phyloP scores from a whole-genome alignment of 2,888 invertebrate genomes.

The Gryllus longicercus region DNA sequence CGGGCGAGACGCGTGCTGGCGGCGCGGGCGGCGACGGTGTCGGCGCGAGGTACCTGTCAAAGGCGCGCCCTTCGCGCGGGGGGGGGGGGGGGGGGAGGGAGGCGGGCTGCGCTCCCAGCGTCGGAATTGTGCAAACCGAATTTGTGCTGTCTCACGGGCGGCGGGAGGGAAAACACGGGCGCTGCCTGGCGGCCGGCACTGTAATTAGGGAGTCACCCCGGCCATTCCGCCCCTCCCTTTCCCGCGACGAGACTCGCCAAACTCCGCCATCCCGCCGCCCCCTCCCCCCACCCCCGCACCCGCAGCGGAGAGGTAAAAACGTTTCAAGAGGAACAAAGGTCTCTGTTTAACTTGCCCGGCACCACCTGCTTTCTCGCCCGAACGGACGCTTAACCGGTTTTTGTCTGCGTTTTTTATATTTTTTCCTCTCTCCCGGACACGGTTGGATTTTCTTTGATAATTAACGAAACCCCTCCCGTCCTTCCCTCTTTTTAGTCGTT shows the following conservation, averaged over 20 bases:
- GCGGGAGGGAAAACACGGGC: background rate
- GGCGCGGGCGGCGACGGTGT: no score
- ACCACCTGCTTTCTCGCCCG: constrained; percentile 2
- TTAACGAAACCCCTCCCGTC: background rate
- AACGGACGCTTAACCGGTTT: constrained; percentile 17
- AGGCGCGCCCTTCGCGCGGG: no score
- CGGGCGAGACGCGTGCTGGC: no score
- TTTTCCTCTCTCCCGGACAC: constrained; percentile 5
- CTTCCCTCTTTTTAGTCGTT: background rate
- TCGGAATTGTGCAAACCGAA: background rate
- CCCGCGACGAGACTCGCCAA: background rate
- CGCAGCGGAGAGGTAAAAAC: background rate
- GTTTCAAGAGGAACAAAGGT: background rate
- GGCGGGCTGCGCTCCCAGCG: no score
- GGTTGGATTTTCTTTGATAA: constrained; percentile 17
- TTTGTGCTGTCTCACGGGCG: background rate
- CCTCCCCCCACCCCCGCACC: background rate
- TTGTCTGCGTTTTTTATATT: background rate
- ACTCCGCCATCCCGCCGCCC: background rate
- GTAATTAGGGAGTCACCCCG: background rate
- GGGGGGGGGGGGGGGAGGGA: no score
- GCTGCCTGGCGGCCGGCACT: background rate
- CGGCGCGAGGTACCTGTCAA: no score
- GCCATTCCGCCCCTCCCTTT: background rate
- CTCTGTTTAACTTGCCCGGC: constrained; percentile 9